These are phyloP conservation scores for Pseudomugil gertrudae DNA, from an alignment of 2,797 vertebrate species.

Conservation along the genomic window DNA sequence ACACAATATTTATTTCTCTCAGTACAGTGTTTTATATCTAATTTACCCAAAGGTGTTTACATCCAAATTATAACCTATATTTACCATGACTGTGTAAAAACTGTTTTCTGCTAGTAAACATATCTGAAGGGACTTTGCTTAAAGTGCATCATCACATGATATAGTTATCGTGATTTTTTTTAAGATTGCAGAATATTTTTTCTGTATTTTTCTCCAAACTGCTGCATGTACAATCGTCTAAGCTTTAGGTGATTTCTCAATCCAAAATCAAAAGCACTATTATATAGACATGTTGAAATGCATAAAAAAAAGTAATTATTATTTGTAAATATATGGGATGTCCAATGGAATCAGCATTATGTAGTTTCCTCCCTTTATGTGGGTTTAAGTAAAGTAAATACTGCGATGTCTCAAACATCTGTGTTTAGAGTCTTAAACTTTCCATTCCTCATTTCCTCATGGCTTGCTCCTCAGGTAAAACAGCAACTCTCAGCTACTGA, in stretches of 20 bases:
- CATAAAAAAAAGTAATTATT: constrained; percentile 1
- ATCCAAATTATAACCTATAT: neutral
- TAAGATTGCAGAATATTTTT: constrained; percentile 36
- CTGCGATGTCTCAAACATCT: constrained; percentile 25
- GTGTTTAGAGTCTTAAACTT: constrained; percentile 45
- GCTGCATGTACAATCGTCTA: constrained; percentile 14
- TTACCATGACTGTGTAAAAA: constrained; percentile 1
- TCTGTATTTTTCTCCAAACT: constrained; percentile 23
- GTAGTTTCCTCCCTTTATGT: too few relatives aligned
- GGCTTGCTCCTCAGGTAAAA: too few relatives aligned
- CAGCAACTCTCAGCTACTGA: constrained; percentile 10
- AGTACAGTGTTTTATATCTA: constrained; percentile 5
- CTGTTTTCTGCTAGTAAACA: constrained; percentile 8
- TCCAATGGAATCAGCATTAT: constrained; percentile 34
- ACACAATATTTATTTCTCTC: constrained; percentile 3
- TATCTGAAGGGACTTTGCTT: neutral
- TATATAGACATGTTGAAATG: too few relatives aligned
- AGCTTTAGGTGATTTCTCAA: neutral
- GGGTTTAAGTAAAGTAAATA: constrained; percentile 31
- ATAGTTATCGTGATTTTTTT: constrained; percentile 59
- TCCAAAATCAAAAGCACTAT: constrained; percentile 39
- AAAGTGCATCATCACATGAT: constrained; percentile 41
- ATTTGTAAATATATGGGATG: constrained; percentile 3
- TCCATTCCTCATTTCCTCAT: constrained; percentile 4
- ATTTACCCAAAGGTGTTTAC: constrained; percentile 11